Percentiles rank a stretch among this genome's conserved stretches.
phyloP scores from a whole-genome alignment of 23 tunicate species.

The Aplidium turbinatum region DNA sequence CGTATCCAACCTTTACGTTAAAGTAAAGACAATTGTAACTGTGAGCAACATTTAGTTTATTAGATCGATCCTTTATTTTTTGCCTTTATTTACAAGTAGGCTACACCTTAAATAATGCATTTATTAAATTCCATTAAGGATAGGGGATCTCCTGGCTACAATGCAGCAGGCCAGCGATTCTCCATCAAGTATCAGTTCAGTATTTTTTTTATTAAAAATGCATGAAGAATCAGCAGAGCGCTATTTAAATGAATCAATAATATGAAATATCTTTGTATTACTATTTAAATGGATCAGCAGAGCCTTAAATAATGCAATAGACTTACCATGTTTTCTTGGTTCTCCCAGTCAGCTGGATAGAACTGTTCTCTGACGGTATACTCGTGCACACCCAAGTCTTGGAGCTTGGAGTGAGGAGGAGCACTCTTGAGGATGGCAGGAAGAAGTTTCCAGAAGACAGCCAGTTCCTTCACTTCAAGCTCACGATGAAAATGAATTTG shows the following conservation, averaged over 20 bases:
- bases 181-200: no score
- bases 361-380: slow-evolving; percentile 38
- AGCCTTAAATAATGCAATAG: background rate
- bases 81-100: background rate
- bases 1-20: slow-evolving; percentile 62
- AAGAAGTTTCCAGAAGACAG: slow-evolving; percentile 83
- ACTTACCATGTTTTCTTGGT: slow-evolving; percentile 69
- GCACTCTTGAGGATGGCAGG: slow-evolving; percentile 67
- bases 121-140: no score
- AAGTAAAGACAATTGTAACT: no score
- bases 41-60: no score
- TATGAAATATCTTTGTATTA: background rate
- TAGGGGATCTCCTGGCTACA: no score
- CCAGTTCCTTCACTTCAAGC: slow-evolving; percentile 42
- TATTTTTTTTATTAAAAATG: no score
- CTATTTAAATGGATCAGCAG: background rate
- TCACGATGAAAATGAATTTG: slow-evolving; percentile 37
- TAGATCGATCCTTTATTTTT: no score
- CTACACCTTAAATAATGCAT: no score
- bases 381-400: slow-evolving; percentile 58
- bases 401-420: slow-evolving; percentile 52
- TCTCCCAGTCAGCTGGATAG: slow-evolving; percentile 78
- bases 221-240: no score
- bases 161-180: no score
- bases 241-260: background rate